These are phyloP conservation scores for Macquaria ambigua DNA, from an alignment of 2,113 vertebrate genomes.

Conservation along the genomic window DNA sequence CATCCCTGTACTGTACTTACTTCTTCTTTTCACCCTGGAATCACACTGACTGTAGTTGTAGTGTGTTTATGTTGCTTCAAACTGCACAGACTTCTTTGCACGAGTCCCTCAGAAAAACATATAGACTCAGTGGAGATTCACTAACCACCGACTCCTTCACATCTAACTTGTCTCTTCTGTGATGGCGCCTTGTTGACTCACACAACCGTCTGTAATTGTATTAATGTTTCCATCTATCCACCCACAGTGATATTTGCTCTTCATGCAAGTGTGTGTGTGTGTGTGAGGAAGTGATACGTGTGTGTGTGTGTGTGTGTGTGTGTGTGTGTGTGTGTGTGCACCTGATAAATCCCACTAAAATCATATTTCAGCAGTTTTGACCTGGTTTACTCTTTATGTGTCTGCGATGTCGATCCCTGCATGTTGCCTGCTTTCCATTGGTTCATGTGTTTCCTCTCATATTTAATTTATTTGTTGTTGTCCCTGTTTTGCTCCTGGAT, in stretches of 20 bases:
- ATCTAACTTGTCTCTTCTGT: neutral
- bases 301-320: neutral
- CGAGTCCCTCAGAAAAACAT: neutral
- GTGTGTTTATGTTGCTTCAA: neutral
- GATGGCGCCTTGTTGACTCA: neutral
- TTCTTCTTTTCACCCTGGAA: neutral
- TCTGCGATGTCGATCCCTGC: neutral
- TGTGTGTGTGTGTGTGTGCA: neutral
- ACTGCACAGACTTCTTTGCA: neutral
- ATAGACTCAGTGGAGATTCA: neutral
- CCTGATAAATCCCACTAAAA: neutral
- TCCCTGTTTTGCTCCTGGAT: neutral
- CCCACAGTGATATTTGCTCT: neutral
- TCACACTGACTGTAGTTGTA: neutral
- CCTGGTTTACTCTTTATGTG: neutral
- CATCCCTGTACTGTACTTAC: neutral
- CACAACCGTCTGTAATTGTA: neutral
- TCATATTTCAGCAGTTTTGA: neutral
- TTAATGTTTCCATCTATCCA: neutral
- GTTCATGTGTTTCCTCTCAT: neutral
- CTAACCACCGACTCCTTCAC: neutral
- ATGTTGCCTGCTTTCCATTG: constrained; percentile 6
- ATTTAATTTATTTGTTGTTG: neutral
- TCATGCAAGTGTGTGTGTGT: neutral
- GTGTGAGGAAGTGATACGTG: neutral